phyloP scores from a whole-genome alignment of 2,888 invertebrate species.

The Asteroscopus sphinx region DNA sequence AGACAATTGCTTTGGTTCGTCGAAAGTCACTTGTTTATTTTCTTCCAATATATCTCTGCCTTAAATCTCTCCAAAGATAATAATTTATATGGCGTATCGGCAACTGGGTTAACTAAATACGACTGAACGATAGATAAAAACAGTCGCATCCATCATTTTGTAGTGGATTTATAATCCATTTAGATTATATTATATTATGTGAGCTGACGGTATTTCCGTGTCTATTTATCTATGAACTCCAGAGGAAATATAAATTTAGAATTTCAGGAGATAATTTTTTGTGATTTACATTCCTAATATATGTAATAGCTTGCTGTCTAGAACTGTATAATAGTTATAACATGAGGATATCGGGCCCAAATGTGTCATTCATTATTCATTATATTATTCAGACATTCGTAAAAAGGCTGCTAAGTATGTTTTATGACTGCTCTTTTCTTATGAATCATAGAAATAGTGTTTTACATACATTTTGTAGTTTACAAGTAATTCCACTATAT shows the following conservation, averaged over 20 bases:
- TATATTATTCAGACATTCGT: no score
- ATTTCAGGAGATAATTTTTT: conserved; percentile 14
- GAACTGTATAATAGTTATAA: no score
- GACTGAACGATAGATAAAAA: conserved; percentile 64
- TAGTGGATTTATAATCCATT: conserved; percentile 64
- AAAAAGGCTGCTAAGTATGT: conserved; percentile 2
- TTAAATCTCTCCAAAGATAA: conserved; percentile 58
- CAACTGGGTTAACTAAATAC: conserved; percentile 75
- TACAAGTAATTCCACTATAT: conserved; percentile 26
- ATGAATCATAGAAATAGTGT: conserved; percentile 13
- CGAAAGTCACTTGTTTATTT: no score
- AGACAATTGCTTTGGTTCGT: no score
- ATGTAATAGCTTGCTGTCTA: background rate
- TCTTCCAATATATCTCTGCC: conserved; percentile 16
- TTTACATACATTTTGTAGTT: conserved; percentile 28
- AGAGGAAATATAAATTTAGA: conserved; percentile 50
- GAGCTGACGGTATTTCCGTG: conserved; percentile 62
- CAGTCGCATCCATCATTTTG: conserved; percentile 66
- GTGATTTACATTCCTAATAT: conserved; percentile 7
- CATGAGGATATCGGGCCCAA: no score
- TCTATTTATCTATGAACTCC: conserved; percentile 44
- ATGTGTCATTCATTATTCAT: no score
- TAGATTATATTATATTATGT: conserved; percentile 56
- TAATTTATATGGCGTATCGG: conserved; percentile 70
- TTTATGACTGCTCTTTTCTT: background rate